Evolutionary conservation across 2,888 invertebrate species (phyloP).

Genomic region (Cyclophora albipunctata): DNA sequence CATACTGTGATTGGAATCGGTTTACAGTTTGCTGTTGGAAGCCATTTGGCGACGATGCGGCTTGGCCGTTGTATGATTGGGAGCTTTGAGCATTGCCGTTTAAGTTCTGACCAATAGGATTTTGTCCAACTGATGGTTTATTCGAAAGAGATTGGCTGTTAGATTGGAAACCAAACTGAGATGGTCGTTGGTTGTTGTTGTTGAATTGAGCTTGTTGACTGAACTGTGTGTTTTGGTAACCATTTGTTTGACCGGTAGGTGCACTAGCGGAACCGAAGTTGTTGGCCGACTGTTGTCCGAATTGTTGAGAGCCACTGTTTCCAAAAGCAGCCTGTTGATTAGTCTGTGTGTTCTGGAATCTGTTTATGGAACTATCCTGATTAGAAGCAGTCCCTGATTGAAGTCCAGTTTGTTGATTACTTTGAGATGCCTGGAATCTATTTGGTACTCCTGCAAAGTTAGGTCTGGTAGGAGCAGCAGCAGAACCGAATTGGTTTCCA

Average conservation of each 20-base stretch:
- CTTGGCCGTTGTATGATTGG: too few species aligned
- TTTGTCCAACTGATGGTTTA: too few species aligned
- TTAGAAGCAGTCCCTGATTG: conserved; percentile 4
- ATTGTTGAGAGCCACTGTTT: too few species aligned
- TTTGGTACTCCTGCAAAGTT: not conserved
- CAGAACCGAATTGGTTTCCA: conserved; percentile 5
- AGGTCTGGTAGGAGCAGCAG: not conserved
- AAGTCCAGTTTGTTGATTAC: conserved; percentile 5
- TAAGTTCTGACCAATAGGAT: not conserved
- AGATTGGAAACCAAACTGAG: conserved; percentile 2
- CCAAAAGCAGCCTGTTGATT: too few species aligned
- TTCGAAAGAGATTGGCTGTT: too few species aligned
- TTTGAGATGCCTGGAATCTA: conserved; percentile 1
- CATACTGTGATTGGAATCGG: not conserved
- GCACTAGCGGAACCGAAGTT: too few species aligned
- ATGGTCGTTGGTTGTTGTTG: not conserved
- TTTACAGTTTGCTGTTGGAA: too few species aligned
- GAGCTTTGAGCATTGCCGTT: too few species aligned
- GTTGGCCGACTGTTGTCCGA: too few species aligned
- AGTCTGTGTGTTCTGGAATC: not conserved
- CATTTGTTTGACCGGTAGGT: not conserved
- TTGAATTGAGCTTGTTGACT: conserved; percentile 2
- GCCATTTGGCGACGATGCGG: too few species aligned
- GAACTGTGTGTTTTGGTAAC: conserved; percentile 2
- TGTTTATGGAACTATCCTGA: not conserved